These are phyloP conservation scores for Frankliniella fusca DNA, from an alignment of 2,888 invertebrate species.

Conservation along the genomic window DNA sequence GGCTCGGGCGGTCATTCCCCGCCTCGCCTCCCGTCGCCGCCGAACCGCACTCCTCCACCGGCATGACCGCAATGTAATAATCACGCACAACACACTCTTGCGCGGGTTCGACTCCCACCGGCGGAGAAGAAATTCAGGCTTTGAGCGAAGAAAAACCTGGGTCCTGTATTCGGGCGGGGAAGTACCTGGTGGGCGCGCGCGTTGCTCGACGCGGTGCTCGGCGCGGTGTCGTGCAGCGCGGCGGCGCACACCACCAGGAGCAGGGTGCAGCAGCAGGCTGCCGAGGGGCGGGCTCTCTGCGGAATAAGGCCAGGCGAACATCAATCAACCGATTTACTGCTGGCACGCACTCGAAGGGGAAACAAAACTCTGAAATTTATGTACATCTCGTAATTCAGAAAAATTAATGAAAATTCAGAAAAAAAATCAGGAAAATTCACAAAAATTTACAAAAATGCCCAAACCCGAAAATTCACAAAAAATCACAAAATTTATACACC, in stretches of 20 bases:
- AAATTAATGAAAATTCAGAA: too few species aligned
- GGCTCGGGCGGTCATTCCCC: conserved; percentile 35
- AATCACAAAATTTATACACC: too few species aligned
- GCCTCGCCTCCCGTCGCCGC: too few species aligned
- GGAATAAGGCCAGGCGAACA: not conserved
- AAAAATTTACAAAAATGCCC: too few species aligned
- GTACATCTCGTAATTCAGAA: too few species aligned
- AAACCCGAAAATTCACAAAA: too few species aligned
- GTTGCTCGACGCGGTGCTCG: conserved; percentile 28
- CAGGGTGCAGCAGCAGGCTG: not conserved
- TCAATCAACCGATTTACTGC: not conserved
- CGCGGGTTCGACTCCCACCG: conserved; percentile 33
- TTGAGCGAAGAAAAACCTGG: conserved; percentile 29
- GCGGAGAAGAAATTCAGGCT: conserved; percentile 33
- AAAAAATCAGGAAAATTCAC: too few species aligned
- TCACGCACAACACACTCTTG: conserved; percentile 39
- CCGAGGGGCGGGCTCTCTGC: not conserved
- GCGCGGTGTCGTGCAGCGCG: conserved; percentile 27
- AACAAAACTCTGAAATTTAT: not conserved
- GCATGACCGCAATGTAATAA: not conserved
- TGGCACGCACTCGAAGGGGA: not conserved
- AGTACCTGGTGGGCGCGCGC: not conserved
- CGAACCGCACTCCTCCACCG: conserved; percentile 41
- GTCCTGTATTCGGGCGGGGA: conserved; percentile 28
- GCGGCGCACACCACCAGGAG: not conserved